Conservation (phyloP, 2,888 invertebrate species). For the Poecilus cupreus region DNA sequence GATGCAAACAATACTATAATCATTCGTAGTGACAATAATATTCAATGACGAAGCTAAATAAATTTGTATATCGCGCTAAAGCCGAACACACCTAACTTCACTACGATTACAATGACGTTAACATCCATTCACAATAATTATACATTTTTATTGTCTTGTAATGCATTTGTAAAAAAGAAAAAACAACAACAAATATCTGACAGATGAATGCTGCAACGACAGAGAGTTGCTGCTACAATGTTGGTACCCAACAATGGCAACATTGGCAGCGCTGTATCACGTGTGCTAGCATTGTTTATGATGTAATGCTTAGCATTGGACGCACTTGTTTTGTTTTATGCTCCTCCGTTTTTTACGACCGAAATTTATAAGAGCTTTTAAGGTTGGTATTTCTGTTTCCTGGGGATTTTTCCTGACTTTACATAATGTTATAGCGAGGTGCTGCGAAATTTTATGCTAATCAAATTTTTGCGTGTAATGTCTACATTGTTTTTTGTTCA, state of each 20-base stretch:
- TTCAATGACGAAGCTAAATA: slow-evolving; percentile 18
- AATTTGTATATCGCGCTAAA: slow-evolving; percentile 9
- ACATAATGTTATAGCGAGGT: not conserved
- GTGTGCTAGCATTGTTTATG: slow-evolving; percentile 14
- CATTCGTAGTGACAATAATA: slow-evolving; percentile 1
- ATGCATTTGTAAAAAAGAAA: slow-evolving; percentile 13
- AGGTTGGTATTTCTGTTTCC: slow-evolving; percentile 11
- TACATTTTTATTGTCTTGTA: slow-evolving; percentile 9
- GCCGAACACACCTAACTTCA: slow-evolving; percentile 15
- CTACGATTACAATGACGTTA: not conserved
- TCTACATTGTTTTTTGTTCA: not conserved
- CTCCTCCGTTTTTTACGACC: not conserved
- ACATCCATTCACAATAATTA: slow-evolving; percentile 17
- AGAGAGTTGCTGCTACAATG: not conserved
- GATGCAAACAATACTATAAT: not conserved
- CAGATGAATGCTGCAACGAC: not conserved
- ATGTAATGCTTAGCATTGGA: slow-evolving; percentile 3
- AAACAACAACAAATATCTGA: slow-evolving; percentile 2
- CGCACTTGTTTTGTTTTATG: slow-evolving; percentile 8
- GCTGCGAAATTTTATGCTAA: not conserved
- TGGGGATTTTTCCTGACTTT: slow-evolving; percentile 14
- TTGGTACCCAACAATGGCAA: slow-evolving; percentile 11
- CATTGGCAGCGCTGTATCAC: not conserved
- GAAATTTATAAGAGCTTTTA: slow-evolving; percentile 34
- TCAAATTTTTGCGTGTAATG: not conserved